These are phyloP conservation scores for Pentamera pediparva DNA, from an alignment of 53 echinoderm and acorn worm species.

Conservation along the genomic window DNA sequence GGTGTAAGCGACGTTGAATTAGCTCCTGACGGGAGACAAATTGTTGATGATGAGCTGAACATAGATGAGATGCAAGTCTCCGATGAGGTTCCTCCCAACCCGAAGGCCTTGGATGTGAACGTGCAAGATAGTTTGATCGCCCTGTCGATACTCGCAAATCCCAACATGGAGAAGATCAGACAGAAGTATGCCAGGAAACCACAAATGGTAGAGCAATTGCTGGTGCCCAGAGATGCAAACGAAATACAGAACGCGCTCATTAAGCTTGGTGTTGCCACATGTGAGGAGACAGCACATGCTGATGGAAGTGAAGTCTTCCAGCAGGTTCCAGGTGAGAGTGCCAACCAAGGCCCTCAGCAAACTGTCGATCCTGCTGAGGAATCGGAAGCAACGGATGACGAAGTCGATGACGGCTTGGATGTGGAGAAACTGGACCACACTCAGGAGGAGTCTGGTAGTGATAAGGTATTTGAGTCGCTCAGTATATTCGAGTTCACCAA, in stretches of 20 bases:
- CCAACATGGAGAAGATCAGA: slow-evolving; percentile 28
- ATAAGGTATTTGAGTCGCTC: slow-evolving; percentile 31
- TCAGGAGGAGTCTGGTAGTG: not conserved
- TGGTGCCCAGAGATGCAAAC: not conserved
- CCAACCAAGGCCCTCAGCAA: no score
- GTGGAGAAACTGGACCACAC: not conserved
- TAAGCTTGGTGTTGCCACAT: not conserved
- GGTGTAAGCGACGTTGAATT: not conserved
- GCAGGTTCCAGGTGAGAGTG: not conserved
- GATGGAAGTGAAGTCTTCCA: not conserved
- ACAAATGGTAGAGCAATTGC: not conserved
- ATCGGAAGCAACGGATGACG: slow-evolving; percentile 29
- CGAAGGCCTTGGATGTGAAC: not conserved
- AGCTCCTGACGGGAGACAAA: not conserved
- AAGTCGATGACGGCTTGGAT: not conserved
- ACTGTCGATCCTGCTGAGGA: not conserved
- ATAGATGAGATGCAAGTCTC: not conserved
- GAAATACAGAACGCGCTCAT: slow-evolving; percentile 1
- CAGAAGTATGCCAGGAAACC: not conserved
- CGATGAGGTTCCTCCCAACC: not conserved
- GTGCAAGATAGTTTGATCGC: slow-evolving; percentile 8
- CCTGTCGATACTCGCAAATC: slow-evolving; percentile 16
- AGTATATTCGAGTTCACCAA: slow-evolving; percentile 18
- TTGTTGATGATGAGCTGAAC: no score
- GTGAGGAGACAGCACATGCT: not conserved